Percentiles rank a stretch among this genome's conserved stretches.
These are phyloP conservation scores for Nannobrachium achirus DNA, from an alignment of 2,113 vertebrate species.

Conservation along the genomic window DNA sequence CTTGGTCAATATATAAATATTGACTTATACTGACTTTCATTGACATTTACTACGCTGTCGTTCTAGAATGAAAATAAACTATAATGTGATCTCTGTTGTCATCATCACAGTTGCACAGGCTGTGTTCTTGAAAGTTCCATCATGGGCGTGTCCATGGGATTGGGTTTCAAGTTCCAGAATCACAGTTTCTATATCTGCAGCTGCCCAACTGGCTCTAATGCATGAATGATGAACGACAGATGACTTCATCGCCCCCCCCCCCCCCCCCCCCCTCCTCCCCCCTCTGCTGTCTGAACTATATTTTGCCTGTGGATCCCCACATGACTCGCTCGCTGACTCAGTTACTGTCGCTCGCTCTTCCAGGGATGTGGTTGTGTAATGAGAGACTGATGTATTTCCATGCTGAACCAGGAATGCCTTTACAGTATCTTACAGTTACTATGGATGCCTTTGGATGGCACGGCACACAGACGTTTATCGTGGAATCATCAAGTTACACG, in stretches of 20 bases:
- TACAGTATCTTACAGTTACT: not conserved
- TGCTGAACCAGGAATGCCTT: slow-evolving; percentile 4
- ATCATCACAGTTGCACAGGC: not conserved
- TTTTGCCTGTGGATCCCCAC: not conserved
- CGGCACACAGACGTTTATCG: not conserved
- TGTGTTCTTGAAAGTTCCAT: not conserved
- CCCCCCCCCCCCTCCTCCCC: no score
- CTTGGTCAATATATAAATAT: no score
- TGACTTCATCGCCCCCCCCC: no score
- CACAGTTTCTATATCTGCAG: not conserved
- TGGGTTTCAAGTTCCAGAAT: not conserved
- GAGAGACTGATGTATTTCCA: slow-evolving; percentile 29
- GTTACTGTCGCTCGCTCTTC: not conserved
- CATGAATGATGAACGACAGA: not conserved
- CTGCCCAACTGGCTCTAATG: not conserved
- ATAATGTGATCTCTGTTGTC: not conserved
- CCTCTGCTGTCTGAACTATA: not conserved
- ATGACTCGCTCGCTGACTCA: not conserved
- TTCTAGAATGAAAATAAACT: not conserved
- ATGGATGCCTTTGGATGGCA: slow-evolving; percentile 10
- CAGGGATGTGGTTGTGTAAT: not conserved
- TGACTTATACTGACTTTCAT: no score
- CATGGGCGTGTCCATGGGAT: not conserved
- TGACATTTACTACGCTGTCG: not conserved
- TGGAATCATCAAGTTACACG: slow-evolving; percentile 23